phyloP scores from a whole-genome alignment of 37 sponge, comb jelly and placozoan genomes.

The Theonella swinhoei region DNA sequence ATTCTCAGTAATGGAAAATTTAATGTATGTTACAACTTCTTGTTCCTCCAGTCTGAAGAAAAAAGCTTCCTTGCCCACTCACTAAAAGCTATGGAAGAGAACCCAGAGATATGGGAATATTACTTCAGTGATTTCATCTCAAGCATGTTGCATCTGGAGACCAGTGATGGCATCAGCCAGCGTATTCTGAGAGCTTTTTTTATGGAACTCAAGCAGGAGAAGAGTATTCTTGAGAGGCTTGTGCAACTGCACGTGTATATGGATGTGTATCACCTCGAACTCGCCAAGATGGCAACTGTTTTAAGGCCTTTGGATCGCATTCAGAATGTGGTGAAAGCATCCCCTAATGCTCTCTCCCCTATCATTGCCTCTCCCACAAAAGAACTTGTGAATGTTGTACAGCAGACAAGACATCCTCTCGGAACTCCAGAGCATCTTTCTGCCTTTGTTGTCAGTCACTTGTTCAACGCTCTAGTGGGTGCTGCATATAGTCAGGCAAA shows the following conservation, averaged over 20 bases:
- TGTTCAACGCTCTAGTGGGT: constrained; percentile 62
- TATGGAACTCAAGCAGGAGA: constrained; percentile 10
- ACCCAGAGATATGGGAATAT: constrained; percentile 45
- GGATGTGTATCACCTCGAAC: constrained; percentile 65
- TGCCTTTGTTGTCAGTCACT: constrained; percentile 48
- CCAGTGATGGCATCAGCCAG: constrained; percentile 21
- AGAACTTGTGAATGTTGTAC: neutral
- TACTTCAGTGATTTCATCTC: constrained; percentile 71
- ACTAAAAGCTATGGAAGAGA: constrained; percentile 28
- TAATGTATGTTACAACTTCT: neutral
- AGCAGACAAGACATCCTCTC: constrained; percentile 6
- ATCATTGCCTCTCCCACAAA: constrained; percentile 13
- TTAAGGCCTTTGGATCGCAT: constrained; percentile 63
- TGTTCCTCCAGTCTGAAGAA: constrained; percentile 19
- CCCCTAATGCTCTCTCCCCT: constrained; percentile 5
- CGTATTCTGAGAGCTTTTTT: constrained; percentile 44
- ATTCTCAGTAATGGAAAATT: too few relatives aligned
- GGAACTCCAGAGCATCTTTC: constrained; percentile 39
- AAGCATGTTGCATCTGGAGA: constrained; percentile 53
- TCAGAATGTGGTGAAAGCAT: constrained; percentile 20
- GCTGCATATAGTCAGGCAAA: neutral
- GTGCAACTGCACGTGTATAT: constrained; percentile 56
- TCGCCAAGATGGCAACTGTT: constrained; percentile 65
- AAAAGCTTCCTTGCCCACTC: constrained; percentile 23
- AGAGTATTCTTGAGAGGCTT: constrained; percentile 23